Evolutionary conservation across 2,888 invertebrate species (phyloP).

Genomic region (Hofmannophila pseudospretella): DNA sequence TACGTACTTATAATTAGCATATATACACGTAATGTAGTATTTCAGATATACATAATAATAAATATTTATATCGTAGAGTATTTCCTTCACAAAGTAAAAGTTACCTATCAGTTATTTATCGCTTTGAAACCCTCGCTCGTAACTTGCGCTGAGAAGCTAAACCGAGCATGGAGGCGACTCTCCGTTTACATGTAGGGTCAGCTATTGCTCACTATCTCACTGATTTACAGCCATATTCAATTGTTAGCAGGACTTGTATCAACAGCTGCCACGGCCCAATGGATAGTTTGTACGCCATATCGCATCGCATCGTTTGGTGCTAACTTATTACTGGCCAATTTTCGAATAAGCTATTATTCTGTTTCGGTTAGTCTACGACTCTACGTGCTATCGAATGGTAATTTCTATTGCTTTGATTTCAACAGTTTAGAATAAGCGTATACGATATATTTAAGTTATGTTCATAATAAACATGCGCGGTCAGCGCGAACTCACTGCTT

Average conservation of each 20-base stretch:
- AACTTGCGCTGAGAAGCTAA: slow-evolving; percentile 36
- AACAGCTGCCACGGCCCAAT: slow-evolving; percentile 63
- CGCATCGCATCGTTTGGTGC: neutral
- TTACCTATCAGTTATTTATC: too few species aligned
- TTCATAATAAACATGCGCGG: too few species aligned
- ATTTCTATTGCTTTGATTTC: too few species aligned
- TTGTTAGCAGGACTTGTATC: slow-evolving; percentile 67
- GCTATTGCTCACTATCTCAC: slow-evolving; percentile 51
- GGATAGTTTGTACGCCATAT: slow-evolving; percentile 35
- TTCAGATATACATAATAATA: too few species aligned
- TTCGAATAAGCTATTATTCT: neutral
- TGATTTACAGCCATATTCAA: slow-evolving; percentile 74
- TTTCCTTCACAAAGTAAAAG: too few species aligned
- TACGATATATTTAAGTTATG: too few species aligned
- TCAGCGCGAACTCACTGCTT: too few species aligned
- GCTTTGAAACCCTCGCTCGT: slow-evolving; percentile 23
- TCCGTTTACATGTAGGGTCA: slow-evolving; percentile 69
- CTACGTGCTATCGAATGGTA: too few species aligned
- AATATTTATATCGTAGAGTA: too few species aligned
- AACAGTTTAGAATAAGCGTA: too few species aligned
- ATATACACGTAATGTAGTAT: too few species aligned
- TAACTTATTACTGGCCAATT: slow-evolving; percentile 3
- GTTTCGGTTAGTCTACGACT: neutral
- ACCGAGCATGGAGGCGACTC: slow-evolving; percentile 40
- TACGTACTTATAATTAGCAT: too few species aligned